Conservation (phyloP, 2,797 vertebrate species). For the Halcyon leucocephala region DNA sequence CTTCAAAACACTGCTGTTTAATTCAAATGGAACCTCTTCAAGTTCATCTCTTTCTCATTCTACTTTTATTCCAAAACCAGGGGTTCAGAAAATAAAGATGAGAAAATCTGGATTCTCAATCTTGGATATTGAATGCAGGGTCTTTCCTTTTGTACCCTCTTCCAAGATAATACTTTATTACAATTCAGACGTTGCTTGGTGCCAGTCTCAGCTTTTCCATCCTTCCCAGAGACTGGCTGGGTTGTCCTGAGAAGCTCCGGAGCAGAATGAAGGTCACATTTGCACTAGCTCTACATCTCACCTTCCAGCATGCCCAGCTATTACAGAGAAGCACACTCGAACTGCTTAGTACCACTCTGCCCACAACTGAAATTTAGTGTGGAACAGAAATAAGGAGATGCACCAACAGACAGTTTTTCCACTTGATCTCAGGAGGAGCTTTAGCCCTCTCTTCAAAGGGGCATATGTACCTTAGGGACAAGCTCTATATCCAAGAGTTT, state of each 20-base stretch:
- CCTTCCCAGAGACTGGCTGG: background rate
- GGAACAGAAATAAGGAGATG: background rate
- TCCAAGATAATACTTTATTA: background rate
- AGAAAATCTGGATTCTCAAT: background rate
- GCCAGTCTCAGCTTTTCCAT: background rate
- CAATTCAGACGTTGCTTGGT: background rate
- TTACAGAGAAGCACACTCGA: background rate
- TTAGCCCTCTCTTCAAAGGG: background rate
- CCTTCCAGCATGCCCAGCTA: background rate
- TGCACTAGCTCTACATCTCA: background rate
- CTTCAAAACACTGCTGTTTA: conserved; percentile 10
- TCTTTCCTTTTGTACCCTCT: background rate
- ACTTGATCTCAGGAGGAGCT: background rate
- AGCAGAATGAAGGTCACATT: background rate
- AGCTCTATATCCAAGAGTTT: background rate
- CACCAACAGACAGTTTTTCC: background rate
- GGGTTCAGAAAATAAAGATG: background rate
- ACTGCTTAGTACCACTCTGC: background rate
- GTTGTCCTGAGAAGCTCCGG: background rate
- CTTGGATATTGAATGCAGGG: background rate
- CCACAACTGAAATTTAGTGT: background rate
- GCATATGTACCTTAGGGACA: background rate
- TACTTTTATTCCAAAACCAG: background rate
- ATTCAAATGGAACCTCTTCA: background rate
- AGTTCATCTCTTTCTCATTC: background rate